Percentiles rank a stretch among this genome's conserved stretches.
Conservation (phyloP, 2,888 invertebrate species). For the Monopis laevigella region DNA sequence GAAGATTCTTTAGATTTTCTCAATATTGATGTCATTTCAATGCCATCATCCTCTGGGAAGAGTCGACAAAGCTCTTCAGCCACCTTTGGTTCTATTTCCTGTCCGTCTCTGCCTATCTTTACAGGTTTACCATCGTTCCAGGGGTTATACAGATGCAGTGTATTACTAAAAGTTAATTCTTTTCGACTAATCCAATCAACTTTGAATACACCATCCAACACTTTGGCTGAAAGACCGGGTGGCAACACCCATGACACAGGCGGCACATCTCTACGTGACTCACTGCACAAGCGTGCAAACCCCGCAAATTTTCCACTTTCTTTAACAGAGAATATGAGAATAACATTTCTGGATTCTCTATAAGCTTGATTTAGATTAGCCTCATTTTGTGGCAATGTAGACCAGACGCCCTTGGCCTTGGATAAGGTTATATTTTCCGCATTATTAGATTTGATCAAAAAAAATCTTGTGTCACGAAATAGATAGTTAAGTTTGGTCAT, state of each 20-base stretch:
- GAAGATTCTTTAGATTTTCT: constrained; percentile 87
- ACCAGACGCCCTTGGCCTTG: constrained; percentile 97
- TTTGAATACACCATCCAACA: constrained; percentile 94
- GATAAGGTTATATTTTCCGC: constrained; percentile 95
- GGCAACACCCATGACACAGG: constrained; percentile 95
- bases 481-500: constrained; percentile 91
- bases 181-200: constrained; percentile 97
- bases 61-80: constrained; percentile 94
- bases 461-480: constrained; percentile 93
- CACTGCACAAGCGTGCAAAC: constrained; percentile 89
- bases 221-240: constrained; percentile 90
- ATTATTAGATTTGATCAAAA: constrained; percentile 97
- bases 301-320: constrained; percentile 97
- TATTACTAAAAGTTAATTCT: constrained; percentile 91
- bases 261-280: constrained; percentile 89
- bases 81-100: constrained; percentile 96
- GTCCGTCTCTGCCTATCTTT: constrained; percentile 98
- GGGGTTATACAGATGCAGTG: constrained; percentile 92
- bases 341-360: constrained; percentile 90
- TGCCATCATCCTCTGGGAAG: constrained; percentile 92
- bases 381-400: constrained; percentile 97
- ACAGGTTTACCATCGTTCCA: constrained; percentile 99
- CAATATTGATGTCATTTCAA: constrained; percentile 89
- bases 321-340: constrained; percentile 96
- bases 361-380: constrained; percentile 95